These are phyloP conservation scores for Dryadula phaetusa DNA, from an alignment of 2,888 invertebrate species.

Conservation along the genomic window DNA sequence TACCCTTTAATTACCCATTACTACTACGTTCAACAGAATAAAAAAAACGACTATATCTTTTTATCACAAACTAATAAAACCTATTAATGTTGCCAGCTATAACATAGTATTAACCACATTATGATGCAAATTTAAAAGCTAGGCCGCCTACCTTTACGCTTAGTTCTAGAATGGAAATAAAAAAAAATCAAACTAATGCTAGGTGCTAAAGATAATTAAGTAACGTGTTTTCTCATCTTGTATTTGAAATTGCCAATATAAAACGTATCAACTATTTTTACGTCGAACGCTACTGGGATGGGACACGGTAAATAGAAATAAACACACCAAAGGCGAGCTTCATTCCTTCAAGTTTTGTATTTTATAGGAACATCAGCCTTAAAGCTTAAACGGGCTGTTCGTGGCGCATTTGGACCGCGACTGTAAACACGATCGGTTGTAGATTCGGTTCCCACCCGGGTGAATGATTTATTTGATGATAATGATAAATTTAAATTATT, in stretches of 20 bases:
- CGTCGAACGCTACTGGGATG: conserved; percentile 54
- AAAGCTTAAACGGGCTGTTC: too few relatives aligned
- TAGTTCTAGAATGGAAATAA: conserved; percentile 23
- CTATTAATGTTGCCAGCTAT: conserved; percentile 11
- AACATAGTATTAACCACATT: conserved; percentile 11
- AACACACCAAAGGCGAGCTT: conserved; percentile 61
- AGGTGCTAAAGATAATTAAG: conserved; percentile 42
- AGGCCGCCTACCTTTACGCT: conserved; percentile 31
- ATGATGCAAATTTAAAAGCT: conserved; percentile 23
- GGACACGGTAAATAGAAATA: conserved; percentile 58
- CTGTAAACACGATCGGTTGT: too few relatives aligned
- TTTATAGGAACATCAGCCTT: conserved; percentile 43
- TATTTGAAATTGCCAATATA: conserved; percentile 52
- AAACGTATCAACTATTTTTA: conserved; percentile 50
- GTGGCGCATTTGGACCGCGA: too few relatives aligned
- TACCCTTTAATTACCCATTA: conserved; percentile 8
- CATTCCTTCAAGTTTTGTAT: conserved; percentile 61
- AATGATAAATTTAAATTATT: too few relatives aligned
- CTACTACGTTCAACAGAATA: not conserved
- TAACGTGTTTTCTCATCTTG: conserved; percentile 34
- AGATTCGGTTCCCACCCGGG: too few relatives aligned
- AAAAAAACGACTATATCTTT: conserved; percentile 11
- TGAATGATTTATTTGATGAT: too few relatives aligned
- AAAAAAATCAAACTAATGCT: conserved; percentile 28
- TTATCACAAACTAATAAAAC: conserved; percentile 21